Evolutionary conservation across 1,140 invertebrate species (phyloP).

Genomic region (Trialeurodes vaporariorum): DNA sequence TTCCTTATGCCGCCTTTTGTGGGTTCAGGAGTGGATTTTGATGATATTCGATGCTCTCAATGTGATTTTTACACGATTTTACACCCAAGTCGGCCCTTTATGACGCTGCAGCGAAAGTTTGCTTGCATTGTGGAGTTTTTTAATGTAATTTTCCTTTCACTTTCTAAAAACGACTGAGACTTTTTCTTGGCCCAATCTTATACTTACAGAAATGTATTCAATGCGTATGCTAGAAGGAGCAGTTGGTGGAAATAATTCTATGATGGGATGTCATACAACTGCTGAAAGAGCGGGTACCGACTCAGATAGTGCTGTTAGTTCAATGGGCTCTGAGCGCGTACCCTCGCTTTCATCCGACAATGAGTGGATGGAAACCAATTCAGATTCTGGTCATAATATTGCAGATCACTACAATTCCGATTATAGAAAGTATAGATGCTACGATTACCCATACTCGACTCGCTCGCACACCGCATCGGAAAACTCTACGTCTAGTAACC

Average conservation of each 20-base stretch:
- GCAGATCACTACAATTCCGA: constrained; percentile 9
- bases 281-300: constrained; percentile 22
- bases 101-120: no score
- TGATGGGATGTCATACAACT: constrained; percentile 23
- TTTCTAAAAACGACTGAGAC: no score
- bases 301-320: constrained; percentile 72
- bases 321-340: constrained; percentile 81
- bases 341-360: constrained; percentile 74
- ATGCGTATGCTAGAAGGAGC: constrained; percentile 65
- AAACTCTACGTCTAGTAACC: constrained; percentile 7
- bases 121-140: no score
- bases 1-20: no score
- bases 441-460: constrained; percentile 54
- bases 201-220: constrained; percentile 63
- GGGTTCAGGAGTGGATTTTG: no score
- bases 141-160: no score
- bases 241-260: constrained; percentile 22
- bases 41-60: no score
- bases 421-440: constrained; percentile 54
- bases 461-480: constrained; percentile 32
- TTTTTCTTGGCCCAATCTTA: background rate
- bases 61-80: no score
- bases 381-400: constrained; percentile 58
- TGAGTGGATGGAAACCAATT: constrained; percentile 77
- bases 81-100: no score